Conservation (phyloP, 1,140 invertebrate genomes). For the Papilio glaucus region DNA sequence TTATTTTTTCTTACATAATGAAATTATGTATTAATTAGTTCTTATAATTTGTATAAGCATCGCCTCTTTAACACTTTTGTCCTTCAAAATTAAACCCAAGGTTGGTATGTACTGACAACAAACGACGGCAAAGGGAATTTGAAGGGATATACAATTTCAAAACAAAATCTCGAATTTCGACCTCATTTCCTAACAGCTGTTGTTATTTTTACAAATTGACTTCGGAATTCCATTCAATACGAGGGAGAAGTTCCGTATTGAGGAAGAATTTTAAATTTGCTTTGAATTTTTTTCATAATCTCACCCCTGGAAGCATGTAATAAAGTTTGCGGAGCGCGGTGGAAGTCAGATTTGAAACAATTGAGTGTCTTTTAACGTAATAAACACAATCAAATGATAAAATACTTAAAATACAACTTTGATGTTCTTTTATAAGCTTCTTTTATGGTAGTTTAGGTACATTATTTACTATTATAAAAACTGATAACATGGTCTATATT, state of each 20-base stretch:
- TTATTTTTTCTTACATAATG: too few relatives aligned
- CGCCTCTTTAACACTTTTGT: not conserved
- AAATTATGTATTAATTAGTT: not conserved
- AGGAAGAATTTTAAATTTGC: slow-evolving; percentile 25
- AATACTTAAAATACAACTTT: too few relatives aligned
- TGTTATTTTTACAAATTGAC: slow-evolving; percentile 39
- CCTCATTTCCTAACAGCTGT: slow-evolving; percentile 35
- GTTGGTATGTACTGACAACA: not conserved
- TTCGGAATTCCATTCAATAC: slow-evolving; percentile 28
- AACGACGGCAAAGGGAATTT: not conserved
- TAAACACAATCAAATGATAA: not conserved
- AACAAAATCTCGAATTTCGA: slow-evolving; percentile 36
- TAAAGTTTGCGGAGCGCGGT: not conserved
- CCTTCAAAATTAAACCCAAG: slow-evolving; percentile 10
- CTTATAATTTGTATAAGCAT: not conserved
- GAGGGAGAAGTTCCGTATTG: slow-evolving; percentile 27
- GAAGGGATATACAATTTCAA: slow-evolving; percentile 24
- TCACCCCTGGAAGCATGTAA: not conserved
- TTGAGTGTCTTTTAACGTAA: slow-evolving; percentile 14
- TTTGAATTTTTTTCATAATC: slow-evolving; percentile 24
- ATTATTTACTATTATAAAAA: too few relatives aligned
- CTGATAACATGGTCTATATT: too few relatives aligned
- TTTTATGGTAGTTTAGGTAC: too few relatives aligned
- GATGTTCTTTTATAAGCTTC: too few relatives aligned
- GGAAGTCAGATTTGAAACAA: not conserved